Evolutionary conservation across 2,888 invertebrate species (phyloP).

Genomic region (Lasius platythorax): DNA sequence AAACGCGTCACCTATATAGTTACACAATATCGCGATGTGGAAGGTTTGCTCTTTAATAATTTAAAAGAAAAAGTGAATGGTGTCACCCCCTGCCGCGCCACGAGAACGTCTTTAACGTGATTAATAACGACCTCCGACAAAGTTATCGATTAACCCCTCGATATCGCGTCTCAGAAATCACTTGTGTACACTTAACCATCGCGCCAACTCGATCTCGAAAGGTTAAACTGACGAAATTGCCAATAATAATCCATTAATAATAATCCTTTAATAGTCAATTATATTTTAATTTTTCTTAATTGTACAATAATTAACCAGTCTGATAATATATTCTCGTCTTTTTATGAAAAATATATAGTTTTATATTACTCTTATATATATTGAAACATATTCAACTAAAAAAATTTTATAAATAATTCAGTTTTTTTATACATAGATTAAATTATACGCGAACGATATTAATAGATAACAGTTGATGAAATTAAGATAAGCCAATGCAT

Average conservation of each 20-base stretch:
- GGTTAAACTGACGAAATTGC: neutral
- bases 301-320: neutral
- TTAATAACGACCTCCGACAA: conserved; percentile 44
- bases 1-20: neutral
- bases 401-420: no score
- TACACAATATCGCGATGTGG: neutral
- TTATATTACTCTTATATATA: neutral
- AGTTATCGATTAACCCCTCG: conserved; percentile 38
- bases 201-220: neutral
- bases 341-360: neutral
- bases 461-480: no score
- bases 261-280: neutral
- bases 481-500: no score
- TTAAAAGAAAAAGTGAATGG: conserved; percentile 41
- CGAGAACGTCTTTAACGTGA: conserved; percentile 45
- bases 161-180: conserved; percentile 36
- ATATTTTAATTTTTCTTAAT: conserved; percentile 10
- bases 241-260: neutral
- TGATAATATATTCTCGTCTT: neutral
- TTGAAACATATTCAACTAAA: neutral
- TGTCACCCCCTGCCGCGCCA: conserved; percentile 22
- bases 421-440: no score
- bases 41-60: conserved; percentile 44
- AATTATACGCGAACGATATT: no score
- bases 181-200: conserved; percentile 31